phyloP scores from a whole-genome alignment of 2,888 invertebrate genomes.

The Meteorus colon region DNA sequence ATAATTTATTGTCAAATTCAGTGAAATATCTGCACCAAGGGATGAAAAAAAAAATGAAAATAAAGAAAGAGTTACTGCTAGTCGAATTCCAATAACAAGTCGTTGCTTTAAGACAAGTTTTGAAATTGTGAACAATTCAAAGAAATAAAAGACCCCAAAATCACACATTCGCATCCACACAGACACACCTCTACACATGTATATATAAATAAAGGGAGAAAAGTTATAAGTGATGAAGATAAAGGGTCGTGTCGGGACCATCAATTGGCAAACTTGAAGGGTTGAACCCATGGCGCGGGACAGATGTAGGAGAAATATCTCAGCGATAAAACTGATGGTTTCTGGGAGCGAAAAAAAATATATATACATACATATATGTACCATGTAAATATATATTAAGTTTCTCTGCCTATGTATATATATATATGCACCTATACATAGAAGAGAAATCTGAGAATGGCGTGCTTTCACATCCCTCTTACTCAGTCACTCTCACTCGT shows the following conservation, averaged over 20 bases:
- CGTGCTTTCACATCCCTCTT: constrained; percentile 9
- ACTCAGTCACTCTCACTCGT: not conserved
- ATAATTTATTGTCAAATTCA: constrained; percentile 42
- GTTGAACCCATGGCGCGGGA: constrained; percentile 16
- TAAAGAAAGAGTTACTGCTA: constrained; percentile 34
- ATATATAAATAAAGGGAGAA: constrained; percentile 3
- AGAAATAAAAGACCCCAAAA: not conserved
- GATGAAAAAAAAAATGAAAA: not conserved
- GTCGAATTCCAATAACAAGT: constrained; percentile 45
- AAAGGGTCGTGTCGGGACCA: constrained; percentile 25
- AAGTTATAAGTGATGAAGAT: constrained; percentile 22
- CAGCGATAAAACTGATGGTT: constrained; percentile 16
- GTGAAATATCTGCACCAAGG: not conserved
- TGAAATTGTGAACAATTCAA: not conserved
- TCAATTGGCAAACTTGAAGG: constrained; percentile 29
- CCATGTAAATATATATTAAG: not conserved
- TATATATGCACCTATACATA: not conserved
- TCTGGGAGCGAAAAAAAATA: not conserved
- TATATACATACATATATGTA: not conserved
- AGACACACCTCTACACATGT: not conserved
- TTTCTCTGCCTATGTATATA: constrained; percentile 3
- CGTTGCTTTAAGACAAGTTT: constrained; percentile 39
- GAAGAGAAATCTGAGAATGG: not conserved
- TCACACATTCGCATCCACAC: not conserved
- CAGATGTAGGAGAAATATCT: constrained; percentile 13